phyloP scores from a whole-genome alignment of 2,113 vertebrate genomes.

The Zapus hudsonius region DNA sequence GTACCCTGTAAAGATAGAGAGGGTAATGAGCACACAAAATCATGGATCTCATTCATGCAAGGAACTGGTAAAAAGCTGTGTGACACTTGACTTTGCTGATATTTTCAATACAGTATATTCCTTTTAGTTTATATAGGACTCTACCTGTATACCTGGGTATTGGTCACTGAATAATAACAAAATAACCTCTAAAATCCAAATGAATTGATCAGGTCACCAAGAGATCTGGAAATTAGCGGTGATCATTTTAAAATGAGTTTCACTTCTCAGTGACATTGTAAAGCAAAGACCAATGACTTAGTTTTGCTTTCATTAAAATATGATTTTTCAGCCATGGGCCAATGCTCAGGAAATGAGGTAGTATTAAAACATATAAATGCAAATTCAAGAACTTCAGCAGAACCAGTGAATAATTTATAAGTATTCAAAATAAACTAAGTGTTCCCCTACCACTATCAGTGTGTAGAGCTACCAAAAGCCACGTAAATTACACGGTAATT shows the following conservation, averaged over 20 bases:
- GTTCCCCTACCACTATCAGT: neutral
- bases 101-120: neutral
- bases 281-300: constrained; percentile 60
- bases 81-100: neutral
- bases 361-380: constrained; percentile 72
- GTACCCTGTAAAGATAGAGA: neutral
- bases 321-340: constrained; percentile 67
- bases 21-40: neutral
- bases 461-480: constrained; percentile 48
- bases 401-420: constrained; percentile 79
- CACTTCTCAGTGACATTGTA: constrained; percentile 38
- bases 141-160: neutral
- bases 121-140: neutral
- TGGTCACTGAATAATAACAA: neutral
- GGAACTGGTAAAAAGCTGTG: neutral
- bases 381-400: constrained; percentile 67
- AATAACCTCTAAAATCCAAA: constrained; percentile 40
- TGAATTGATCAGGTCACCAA: constrained; percentile 49
- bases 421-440: constrained; percentile 45
- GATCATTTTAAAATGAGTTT: constrained; percentile 59
- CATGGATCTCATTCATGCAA: neutral
- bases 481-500: constrained; percentile 71
- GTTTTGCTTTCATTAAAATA: constrained; percentile 71
- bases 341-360: constrained; percentile 66
- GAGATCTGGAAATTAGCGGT: constrained; percentile 49